phyloP scores from a whole-genome alignment of 2,888 invertebrate species.

The Synergus japonicus region DNA sequence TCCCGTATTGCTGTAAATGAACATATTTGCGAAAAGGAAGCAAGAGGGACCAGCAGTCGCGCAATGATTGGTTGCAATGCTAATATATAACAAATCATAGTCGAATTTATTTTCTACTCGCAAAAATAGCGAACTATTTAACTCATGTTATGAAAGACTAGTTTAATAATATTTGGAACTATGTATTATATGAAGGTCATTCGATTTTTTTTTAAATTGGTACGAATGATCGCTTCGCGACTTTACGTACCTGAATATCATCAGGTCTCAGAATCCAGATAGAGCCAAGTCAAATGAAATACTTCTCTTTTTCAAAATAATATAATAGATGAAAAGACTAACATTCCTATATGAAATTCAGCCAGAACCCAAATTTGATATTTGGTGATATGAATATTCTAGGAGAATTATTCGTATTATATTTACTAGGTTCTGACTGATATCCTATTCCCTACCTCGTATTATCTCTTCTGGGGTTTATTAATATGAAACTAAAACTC shows the following conservation, averaged over 20 bases:
- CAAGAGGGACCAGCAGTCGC: slow-evolving; percentile 76
- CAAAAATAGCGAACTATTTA: slow-evolving; percentile 37
- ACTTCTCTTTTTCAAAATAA: background rate
- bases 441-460: background rate
- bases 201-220: slow-evolving; percentile 1
- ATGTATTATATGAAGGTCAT: slow-evolving; percentile 17
- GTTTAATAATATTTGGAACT: slow-evolving; percentile 23
- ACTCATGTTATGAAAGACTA: slow-evolving; percentile 18
- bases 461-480: background rate
- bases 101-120: slow-evolving; percentile 35
- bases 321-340: background rate
- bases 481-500: background rate
- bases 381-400: background rate
- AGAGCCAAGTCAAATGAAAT: background rate
- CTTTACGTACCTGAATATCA: slow-evolving; percentile 26
- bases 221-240: slow-evolving; percentile 25
- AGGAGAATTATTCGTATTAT: background rate
- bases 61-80: slow-evolving; percentile 62
- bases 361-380: background rate
- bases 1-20: slow-evolving; percentile 49
- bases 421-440: background rate
- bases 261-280: background rate
- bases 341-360: background rate
- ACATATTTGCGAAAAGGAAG: slow-evolving; percentile 67
- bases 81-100: slow-evolving; percentile 26